Percentiles rank a stretch among this genome's conserved stretches.
Evolutionary conservation across 2,888 invertebrate species (phyloP).

Genomic region (Dorcus hopei): DNA sequence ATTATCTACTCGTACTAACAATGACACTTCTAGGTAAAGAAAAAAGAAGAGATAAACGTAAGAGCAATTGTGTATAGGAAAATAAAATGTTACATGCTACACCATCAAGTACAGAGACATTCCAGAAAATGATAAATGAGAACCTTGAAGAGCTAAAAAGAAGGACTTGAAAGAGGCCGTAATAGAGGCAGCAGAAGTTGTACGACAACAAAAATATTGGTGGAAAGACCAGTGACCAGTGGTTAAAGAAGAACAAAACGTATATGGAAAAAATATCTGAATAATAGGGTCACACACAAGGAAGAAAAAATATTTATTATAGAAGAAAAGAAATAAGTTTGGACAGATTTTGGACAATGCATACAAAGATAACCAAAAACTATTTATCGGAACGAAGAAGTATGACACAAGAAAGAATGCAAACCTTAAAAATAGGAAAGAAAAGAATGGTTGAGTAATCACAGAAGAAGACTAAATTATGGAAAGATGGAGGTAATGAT

Average conservation of each 20-base stretch:
- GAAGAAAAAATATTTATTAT: not conserved
- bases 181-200: not conserved
- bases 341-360: not conserved
- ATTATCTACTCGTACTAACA: too few species aligned
- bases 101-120: not conserved
- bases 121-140: not conserved
- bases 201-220: not conserved
- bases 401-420: too few species aligned
- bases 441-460: too few species aligned
- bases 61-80: too few species aligned
- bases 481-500: too few species aligned
- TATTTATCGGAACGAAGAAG: not conserved
- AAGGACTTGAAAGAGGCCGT: not conserved
- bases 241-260: not conserved
- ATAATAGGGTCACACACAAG: too few species aligned
- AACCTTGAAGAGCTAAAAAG: not conserved
- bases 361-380: not conserved
- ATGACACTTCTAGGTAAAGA: too few species aligned
- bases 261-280: too few species aligned
- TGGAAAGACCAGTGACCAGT: not conserved
- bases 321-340: not conserved
- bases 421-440: too few species aligned
- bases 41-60: too few species aligned
- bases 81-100: too few species aligned
- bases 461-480: too few species aligned